These are phyloP conservation scores for Phalacrocorax pelagicus DNA, from an alignment of 2,113 vertebrate species.

Conservation along the genomic window DNA sequence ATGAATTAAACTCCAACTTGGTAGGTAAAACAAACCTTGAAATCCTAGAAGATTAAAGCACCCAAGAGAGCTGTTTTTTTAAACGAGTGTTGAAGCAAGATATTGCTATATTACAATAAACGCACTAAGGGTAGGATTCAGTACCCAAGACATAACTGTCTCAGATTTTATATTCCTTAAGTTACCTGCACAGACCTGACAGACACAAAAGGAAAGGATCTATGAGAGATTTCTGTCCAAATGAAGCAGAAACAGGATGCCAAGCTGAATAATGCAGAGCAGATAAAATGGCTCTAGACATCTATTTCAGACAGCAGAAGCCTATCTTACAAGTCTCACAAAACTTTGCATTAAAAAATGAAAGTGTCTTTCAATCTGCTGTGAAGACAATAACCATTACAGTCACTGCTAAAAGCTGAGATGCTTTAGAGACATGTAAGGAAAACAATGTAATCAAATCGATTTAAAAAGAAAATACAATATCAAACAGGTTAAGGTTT, in stretches of 20 bases:
- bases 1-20: not conserved
- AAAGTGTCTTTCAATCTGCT: not conserved
- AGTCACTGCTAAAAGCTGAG: not conserved
- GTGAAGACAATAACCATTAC: not conserved
- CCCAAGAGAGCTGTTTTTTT: not conserved
- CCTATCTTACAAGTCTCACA: not conserved
- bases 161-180: not conserved
- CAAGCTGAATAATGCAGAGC: not conserved
- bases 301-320: not conserved
- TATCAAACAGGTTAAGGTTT: not conserved
- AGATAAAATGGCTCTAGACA: not conserved
- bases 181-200: not conserved
- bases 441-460: not conserved
- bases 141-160: not conserved
- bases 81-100: constrained; percentile 14
- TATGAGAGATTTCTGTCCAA: not conserved
- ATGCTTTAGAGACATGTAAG: not conserved
- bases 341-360: not conserved
- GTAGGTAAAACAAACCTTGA: constrained; percentile 19
- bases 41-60: constrained; percentile 4
- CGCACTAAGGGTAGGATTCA: not conserved
- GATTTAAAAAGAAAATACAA: not conserved
- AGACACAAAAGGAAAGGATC: not conserved
- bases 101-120: not conserved
- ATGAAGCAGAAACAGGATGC: not conserved